Base-by-base conservation (phyloP, 1,140 invertebrate genomes). In the Leguminivora glycinivorella region DNA sequence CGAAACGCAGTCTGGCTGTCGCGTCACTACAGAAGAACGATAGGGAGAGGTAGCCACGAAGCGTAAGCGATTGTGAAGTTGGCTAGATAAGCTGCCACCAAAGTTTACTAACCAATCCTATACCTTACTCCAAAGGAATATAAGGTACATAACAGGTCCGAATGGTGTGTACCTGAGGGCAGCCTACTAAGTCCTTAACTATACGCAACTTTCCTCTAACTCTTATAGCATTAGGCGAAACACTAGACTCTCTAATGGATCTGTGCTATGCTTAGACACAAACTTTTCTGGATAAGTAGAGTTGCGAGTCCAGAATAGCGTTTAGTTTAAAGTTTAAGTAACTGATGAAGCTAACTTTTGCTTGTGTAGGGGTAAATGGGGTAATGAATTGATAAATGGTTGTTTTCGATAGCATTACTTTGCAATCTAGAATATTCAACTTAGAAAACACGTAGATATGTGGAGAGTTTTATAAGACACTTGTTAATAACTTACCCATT, bases 201-300 rank as follows among this genome's bases (percentile, higher is more conserved):
- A 3, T 14, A 34, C 26, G 58, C 14, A 63, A 63, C 58, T 63
- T 63, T 17, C 10, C 4, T 31, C 19, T 22, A 52, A 52, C 47
- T 52, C 47, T 58, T 58, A 43, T 25, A 58, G 56, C 24, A 29
- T 58, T 58, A 60, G 25, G 56, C 22, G 56, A 60, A 60, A 29
- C 82, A 81, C 77, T 78, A 77, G 80, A 83, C 81, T 83, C 79
- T 63, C 83, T 89, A 89, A 89, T 88, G 87, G 87, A 87, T 84
- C 82, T 83, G 80, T 76, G 75, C 77, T 75, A 79, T 84, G 83
- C 85, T 84, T 85, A 85, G 82, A 76, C 81, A 78, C 19, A 52
- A 85, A 88, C 83, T 88, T 88, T 82, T 83, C 80, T 82, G 72
- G 81, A 84, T 88, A 81, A 84, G 77, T 82, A 82, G 74, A 83